Conservation (phyloP, 2,888 invertebrate genomes). For the Prionchulus punctatus region DNA sequence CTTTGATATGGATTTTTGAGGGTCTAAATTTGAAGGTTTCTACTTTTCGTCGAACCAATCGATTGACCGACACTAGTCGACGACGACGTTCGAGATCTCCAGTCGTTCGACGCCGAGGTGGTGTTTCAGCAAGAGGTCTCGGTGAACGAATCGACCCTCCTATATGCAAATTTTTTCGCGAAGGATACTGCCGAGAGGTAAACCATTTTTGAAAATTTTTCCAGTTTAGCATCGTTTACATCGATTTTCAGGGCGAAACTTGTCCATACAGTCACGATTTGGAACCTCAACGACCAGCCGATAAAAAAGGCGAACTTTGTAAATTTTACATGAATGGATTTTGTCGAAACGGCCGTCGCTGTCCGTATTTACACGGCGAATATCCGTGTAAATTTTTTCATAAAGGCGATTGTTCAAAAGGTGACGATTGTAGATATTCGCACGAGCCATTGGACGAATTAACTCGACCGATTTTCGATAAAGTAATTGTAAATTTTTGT, state of each 20-base stretch:
- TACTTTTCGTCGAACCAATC: neutral
- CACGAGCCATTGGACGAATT: conserved; percentile 27
- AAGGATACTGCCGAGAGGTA: conserved; percentile 29
- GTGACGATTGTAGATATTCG: conserved; percentile 25
- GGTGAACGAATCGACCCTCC: conserved; percentile 15
- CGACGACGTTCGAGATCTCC: neutral
- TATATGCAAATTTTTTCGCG: conserved; percentile 32
- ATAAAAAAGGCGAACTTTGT: conserved; percentile 25
- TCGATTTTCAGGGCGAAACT: conserved; percentile 18
- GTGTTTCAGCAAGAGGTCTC: neutral
- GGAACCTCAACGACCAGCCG: conserved; percentile 13
- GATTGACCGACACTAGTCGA: neutral
- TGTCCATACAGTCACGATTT: conserved; percentile 26
- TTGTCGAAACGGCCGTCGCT: conserved; percentile 22
- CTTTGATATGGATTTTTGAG: too few relatives aligned
- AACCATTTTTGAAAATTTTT: neutral
- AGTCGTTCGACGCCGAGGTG: neutral
- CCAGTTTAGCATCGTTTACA: neutral
- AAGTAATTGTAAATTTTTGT: conserved; percentile 12
- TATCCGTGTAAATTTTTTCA: conserved; percentile 28
- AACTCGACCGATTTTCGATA: conserved; percentile 24
- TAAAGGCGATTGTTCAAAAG: conserved; percentile 21
- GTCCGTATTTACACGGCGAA: conserved; percentile 27
- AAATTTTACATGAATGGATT: conserved; percentile 27
- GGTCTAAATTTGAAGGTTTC: too few relatives aligned